phyloP scores from a whole-genome alignment of 2,113 vertebrate species.

The Coptodon rendalli region DNA sequence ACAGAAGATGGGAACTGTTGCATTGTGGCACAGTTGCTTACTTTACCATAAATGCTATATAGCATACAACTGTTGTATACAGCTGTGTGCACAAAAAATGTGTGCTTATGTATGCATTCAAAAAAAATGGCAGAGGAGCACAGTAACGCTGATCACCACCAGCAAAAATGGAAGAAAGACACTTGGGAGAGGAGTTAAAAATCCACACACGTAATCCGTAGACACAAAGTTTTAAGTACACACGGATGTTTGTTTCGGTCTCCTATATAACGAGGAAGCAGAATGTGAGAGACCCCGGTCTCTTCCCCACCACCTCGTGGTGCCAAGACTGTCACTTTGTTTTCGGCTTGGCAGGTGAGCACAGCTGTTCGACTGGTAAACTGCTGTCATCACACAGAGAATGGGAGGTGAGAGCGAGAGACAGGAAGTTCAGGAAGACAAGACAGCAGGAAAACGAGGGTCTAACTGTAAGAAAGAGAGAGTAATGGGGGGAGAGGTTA shows the following conservation, averaged over 20 bases:
- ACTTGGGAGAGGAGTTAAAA: background rate
- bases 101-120: background rate
- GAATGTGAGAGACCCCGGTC: background rate
- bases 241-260: background rate
- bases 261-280: background rate
- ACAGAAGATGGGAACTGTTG: background rate
- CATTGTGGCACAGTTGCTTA: background rate
- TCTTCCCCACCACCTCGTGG: background rate
- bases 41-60: background rate
- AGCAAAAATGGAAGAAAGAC: background rate
- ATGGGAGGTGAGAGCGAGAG: background rate
- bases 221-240: background rate
- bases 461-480: background rate
- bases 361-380: constrained; percentile 9
- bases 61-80: background rate
- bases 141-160: background rate
- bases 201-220: background rate
- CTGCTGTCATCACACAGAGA: background rate
- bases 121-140: background rate
- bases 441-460: background rate
- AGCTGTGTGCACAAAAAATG: background rate
- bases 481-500: background rate
- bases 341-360: constrained; percentile 12
- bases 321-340: constrained; percentile 11
- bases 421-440: background rate